These are phyloP conservation scores for Chrysolina oricalcia DNA, from an alignment of 2,888 invertebrate species.

Conservation along the genomic window DNA sequence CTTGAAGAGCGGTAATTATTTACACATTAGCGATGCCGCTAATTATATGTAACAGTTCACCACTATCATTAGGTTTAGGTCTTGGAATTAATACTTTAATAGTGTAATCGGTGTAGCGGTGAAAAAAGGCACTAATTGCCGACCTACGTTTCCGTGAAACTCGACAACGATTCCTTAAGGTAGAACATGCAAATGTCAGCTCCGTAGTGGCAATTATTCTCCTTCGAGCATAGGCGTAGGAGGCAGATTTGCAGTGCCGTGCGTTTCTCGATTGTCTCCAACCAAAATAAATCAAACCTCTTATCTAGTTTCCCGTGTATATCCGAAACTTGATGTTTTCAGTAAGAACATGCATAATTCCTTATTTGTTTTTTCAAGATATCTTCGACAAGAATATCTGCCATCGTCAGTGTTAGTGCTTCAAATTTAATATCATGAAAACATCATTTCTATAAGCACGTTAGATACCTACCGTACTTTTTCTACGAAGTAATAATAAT, in stretches of 20 bases:
- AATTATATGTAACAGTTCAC: constrained; percentile 69
- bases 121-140: constrained; percentile 59
- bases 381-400: no score
- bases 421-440: no score
- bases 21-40: constrained; percentile 71
- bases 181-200: constrained; percentile 49
- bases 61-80: constrained; percentile 69
- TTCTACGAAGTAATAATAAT: no score
- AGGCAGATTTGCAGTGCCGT: not conserved
- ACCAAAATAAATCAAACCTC: no score
- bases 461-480: no score
- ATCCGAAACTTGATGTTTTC: no score
- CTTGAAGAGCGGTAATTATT: constrained; percentile 71
- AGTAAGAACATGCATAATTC: no score
- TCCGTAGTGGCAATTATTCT: constrained; percentile 36
- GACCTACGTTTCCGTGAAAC: constrained; percentile 34
- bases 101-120: constrained; percentile 64
- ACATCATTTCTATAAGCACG: no score
- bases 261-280: no score
- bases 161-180: constrained; percentile 34
- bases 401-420: no score
- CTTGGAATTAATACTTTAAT: constrained; percentile 71
- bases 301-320: no score
- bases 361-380: no score
- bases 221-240: constrained; percentile 2